phyloP scores from a whole-genome alignment of 1,140 invertebrate genomes.

The Pollicipes pollicipes region DNA sequence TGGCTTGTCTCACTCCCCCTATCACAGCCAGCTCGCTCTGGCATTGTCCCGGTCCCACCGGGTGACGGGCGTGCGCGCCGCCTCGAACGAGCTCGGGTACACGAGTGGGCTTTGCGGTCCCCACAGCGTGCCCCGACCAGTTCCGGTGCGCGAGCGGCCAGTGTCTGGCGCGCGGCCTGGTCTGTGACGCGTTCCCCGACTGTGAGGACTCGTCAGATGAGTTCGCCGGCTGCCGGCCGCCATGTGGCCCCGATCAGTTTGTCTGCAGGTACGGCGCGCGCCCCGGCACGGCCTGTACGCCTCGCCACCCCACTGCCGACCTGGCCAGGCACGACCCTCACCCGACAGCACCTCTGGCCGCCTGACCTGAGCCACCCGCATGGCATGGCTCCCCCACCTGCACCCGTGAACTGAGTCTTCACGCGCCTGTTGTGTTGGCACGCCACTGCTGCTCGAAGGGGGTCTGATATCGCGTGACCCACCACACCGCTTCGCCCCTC shows the following conservation, averaged over 20 bases:
- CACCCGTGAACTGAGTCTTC: neutral
- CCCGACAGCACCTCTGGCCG: no score
- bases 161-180: conserved; percentile 39
- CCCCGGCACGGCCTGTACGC: conserved; percentile 23
- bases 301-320: no score
- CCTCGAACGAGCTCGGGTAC: neutral
- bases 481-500: no score
- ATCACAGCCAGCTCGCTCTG: neutral
- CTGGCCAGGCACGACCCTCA: no score
- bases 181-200: conserved; percentile 50
- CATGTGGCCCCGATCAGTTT: conserved; percentile 41
- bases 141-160: conserved; percentile 46
- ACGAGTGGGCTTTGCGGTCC: conserved; percentile 3
- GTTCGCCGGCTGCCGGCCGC: conserved; percentile 36
- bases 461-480: neutral
- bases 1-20: neutral
- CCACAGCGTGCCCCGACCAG: conserved; percentile 32
- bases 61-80: neutral
- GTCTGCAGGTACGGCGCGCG: conserved; percentile 38
- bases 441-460: neutral
- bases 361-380: neutral
- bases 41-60: no score
- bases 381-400: neutral
- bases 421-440: neutral
- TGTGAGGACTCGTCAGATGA: conserved; percentile 47